These are phyloP conservation scores for Ictalurus punctatus DNA, from an alignment of 2,113 vertebrate species.

Conservation along the genomic window DNA sequence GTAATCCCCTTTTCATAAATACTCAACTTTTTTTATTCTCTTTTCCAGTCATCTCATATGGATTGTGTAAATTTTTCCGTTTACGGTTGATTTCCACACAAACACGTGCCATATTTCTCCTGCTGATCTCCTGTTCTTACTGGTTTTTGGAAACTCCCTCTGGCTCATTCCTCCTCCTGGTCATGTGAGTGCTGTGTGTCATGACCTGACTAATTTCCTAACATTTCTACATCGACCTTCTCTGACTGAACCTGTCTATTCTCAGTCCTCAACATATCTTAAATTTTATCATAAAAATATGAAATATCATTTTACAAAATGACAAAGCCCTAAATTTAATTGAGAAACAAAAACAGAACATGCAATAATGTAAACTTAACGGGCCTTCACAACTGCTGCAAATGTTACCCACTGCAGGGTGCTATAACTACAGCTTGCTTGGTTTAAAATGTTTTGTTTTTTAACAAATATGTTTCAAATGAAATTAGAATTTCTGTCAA, in stretches of 20 bases:
- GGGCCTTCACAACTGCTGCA: neutral
- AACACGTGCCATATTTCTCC: conserved; percentile 38
- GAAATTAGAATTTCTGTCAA: neutral
- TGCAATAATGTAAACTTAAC: neutral
- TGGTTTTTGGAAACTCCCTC: conserved; percentile 44
- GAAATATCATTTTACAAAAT: neutral
- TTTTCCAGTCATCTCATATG: neutral
- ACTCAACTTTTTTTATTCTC: neutral
- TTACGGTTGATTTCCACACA: conserved; percentile 28
- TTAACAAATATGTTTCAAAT: neutral
- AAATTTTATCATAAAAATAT: neutral
- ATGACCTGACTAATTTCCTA: conserved; percentile 39
- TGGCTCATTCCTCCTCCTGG: conserved; percentile 17
- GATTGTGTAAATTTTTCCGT: conserved; percentile 30
- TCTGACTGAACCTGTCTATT: conserved; percentile 11
- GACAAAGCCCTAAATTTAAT: neutral
- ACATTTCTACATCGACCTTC: neutral
- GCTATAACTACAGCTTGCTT: neutral
- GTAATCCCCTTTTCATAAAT: conserved; percentile 29
- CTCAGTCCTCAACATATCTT: neutral
- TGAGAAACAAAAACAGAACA: neutral
- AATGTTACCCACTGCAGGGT: neutral
- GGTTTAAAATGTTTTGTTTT: neutral
- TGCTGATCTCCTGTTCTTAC: conserved; percentile 12
- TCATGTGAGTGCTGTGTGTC: conserved; percentile 48